A percentile compares a stretch with the other conserved stretches of the same genome.
phyloP scores from a whole-genome alignment of 1,140 invertebrate species.

The Oryctes rhinoceros region DNA sequence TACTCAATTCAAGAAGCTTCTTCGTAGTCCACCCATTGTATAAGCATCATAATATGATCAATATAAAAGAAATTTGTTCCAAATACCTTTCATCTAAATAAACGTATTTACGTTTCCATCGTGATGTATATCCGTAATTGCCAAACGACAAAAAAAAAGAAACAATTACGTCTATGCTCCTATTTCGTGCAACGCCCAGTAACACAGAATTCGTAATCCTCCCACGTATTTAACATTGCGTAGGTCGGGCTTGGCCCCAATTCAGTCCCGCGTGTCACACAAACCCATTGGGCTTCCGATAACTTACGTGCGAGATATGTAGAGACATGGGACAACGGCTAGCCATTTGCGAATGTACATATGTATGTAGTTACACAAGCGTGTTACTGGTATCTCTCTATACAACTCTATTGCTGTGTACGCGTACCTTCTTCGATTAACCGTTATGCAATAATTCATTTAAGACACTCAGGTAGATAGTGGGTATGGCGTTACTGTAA shows the following conservation, averaged over 20 bases:
- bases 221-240: slow-evolving; percentile 27
- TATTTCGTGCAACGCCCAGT: slow-evolving; percentile 14
- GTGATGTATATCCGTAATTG: background rate
- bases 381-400: background rate
- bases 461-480: background rate
- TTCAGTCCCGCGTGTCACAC: slow-evolving; percentile 21
- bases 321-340: background rate
- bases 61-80: too few relatives aligned
- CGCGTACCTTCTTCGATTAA: slow-evolving; percentile 9
- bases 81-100: too few relatives aligned
- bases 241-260: slow-evolving; percentile 22
- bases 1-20: too few relatives aligned
- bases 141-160: background rate
- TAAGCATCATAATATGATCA: too few relatives aligned
- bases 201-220: slow-evolving; percentile 22
- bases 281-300: slow-evolving; percentile 31
- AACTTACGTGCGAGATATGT: background rate
- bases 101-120: background rate
- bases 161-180: background rate
- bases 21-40: too few relatives aligned
- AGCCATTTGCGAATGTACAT: background rate
- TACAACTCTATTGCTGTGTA: background rate
- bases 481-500: background rate
- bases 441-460: slow-evolving; percentile 34
- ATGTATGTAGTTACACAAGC: background rate